Conservation (phyloP, 2,113 vertebrate genomes). For the Myotis davidii region DNA sequence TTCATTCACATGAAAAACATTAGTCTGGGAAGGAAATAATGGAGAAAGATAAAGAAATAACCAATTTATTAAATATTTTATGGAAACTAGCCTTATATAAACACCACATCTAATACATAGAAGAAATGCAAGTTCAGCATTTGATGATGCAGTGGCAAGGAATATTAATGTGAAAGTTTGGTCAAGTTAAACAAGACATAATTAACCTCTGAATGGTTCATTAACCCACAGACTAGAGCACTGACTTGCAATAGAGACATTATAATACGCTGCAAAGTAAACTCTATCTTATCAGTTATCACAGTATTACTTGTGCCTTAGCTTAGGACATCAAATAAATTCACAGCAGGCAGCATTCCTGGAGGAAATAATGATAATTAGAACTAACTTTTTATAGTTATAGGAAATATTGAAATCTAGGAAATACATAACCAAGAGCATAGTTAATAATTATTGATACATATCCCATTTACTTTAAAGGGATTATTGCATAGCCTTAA, state of each 20-base stretch:
- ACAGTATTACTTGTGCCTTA: background rate
- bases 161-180: slow-evolving; percentile 28
- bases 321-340: background rate
- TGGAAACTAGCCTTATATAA: background rate
- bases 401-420: background rate
- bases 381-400: background rate
- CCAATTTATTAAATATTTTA: background rate
- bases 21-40: background rate
- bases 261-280: background rate
- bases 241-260: background rate
- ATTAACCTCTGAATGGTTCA: slow-evolving; percentile 56
- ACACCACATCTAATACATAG: background rate
- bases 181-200: slow-evolving; percentile 23
- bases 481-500: background rate
- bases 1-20: background rate
- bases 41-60: background rate
- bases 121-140: background rate
- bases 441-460: background rate
- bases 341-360: background rate
- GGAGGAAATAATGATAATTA: background rate
- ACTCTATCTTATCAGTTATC: slow-evolving; percentile 5
- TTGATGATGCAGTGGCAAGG: slow-evolving; percentile 31
- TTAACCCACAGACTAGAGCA: background rate
- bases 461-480: background rate
- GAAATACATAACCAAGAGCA: background rate